Percentiles rank a stretch among this genome's conserved stretches.
phyloP scores from a whole-genome alignment of 2,113 vertebrate species.

The Solea solea region DNA sequence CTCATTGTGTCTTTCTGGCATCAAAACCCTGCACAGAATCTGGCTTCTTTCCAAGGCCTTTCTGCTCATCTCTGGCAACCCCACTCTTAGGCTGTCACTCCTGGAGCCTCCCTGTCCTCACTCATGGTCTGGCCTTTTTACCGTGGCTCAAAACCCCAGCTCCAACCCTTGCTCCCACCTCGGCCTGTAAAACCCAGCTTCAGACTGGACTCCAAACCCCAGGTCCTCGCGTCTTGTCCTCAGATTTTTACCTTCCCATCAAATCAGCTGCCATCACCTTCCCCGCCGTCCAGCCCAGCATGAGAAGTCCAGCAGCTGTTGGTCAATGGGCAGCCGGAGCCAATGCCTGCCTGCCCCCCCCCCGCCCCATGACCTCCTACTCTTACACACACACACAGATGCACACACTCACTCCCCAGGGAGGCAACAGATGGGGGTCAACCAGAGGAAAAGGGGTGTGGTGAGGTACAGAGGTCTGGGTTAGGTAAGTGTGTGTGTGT shows the following conservation, averaged over 20 bases:
- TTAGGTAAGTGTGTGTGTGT: slow-evolving; percentile 62
- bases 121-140: slow-evolving; percentile 18
- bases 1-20: slow-evolving; percentile 53
- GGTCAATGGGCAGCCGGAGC: slow-evolving; percentile 78
- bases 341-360: slow-evolving; percentile 77
- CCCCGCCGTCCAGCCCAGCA: slow-evolving; percentile 74
- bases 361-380: slow-evolving; percentile 66
- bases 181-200: slow-evolving; percentile 12
- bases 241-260: slow-evolving; percentile 55
- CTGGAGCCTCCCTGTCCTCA: slow-evolving; percentile 24
- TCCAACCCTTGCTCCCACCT: slow-evolving; percentile 1
- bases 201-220: slow-evolving; percentile 8
- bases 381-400: slow-evolving; percentile 56
- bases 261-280: slow-evolving; percentile 75
- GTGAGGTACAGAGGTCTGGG: slow-evolving; percentile 49
- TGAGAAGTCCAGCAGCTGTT: slow-evolving; percentile 85
- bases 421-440: slow-evolving; percentile 78
- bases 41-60: slow-evolving; percentile 49
- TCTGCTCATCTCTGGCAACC: slow-evolving; percentile 34
- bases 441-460: slow-evolving; percentile 72
- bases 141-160: not conserved
- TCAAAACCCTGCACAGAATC: slow-evolving; percentile 45
- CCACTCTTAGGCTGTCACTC: slow-evolving; percentile 41
- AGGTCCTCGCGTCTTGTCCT: slow-evolving; percentile 57
- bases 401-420: slow-evolving; percentile 67